phyloP scores from a whole-genome alignment of 2,888 invertebrate species.

The Erpobdella octoculata region DNA sequence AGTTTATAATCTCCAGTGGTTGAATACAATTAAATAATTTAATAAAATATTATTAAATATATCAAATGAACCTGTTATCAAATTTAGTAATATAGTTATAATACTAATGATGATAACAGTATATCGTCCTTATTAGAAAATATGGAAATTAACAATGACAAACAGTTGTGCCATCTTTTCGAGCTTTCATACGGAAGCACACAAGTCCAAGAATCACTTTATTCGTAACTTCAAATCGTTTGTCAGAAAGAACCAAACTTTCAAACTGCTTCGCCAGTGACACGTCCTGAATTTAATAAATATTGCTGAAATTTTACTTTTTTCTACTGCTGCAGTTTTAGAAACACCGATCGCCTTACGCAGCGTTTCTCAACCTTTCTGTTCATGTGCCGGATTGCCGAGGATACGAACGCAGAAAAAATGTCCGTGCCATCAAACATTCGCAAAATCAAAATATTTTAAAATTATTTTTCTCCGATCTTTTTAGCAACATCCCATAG shows the following conservation, averaged over 20 bases:
- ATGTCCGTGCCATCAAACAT: too few relatives aligned
- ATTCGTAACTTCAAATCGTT: constrained; percentile 70
- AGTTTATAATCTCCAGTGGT: background rate
- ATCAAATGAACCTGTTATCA: background rate
- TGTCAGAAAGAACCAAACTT: constrained; percentile 62
- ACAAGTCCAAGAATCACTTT: constrained; percentile 81
- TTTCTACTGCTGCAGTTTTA: background rate
- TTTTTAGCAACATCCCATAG: too few relatives aligned
- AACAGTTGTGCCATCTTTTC: background rate
- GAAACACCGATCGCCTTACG: too few relatives aligned
- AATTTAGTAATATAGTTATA: background rate
- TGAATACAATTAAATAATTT: background rate
- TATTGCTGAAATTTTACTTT: background rate
- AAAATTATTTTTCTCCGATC: too few relatives aligned
- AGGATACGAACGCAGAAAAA: too few relatives aligned
- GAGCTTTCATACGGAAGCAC: constrained; percentile 75
- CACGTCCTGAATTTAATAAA: constrained; percentile 50
- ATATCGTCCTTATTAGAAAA: background rate
- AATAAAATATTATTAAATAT: background rate
- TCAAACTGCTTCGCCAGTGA: constrained; percentile 71
- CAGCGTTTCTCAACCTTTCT: too few relatives aligned
- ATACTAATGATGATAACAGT: background rate
- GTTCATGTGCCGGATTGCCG: too few relatives aligned
- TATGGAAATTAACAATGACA: background rate
- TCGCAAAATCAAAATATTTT: too few relatives aligned